Percentiles rank a stretch among this genome's conserved stretches.
Evolutionary conservation across 2,888 invertebrate species (phyloP).

Genomic region (Palloptera scutellata): DNA sequence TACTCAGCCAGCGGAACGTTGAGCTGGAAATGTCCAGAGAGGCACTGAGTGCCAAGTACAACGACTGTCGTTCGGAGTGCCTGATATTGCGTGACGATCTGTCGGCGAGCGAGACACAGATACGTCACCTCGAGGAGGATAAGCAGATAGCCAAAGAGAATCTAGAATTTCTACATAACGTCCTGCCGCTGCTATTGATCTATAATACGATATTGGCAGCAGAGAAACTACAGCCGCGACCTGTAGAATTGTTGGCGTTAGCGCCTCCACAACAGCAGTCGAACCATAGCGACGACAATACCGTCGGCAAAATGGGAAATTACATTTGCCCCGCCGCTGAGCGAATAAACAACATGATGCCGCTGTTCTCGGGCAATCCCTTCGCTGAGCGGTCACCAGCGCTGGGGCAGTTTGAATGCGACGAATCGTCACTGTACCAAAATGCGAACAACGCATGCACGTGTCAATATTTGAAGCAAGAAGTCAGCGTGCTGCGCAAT

Average conservation of each 20-base stretch:
- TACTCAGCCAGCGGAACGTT: slow-evolving; percentile 65
- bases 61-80: slow-evolving; percentile 63
- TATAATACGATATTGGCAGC: slow-evolving; percentile 41
- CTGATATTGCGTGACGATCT: slow-evolving; percentile 58
- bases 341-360: slow-evolving; percentile 12
- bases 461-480: slow-evolving; percentile 51
- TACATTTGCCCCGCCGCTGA: slow-evolving; percentile 17
- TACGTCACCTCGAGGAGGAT: slow-evolving; percentile 58
- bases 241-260: neutral
- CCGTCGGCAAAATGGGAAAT: slow-evolving; percentile 38
- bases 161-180: slow-evolving; percentile 51
- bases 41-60: slow-evolving; percentile 69
- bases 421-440: neutral
- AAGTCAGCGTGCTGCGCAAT: slow-evolving; percentile 54
- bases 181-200: slow-evolving; percentile 52
- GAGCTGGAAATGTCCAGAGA: slow-evolving; percentile 69
- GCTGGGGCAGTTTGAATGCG: slow-evolving; percentile 14
- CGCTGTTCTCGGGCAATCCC: slow-evolving; percentile 4
- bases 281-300: neutral
- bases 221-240: slow-evolving; percentile 25
- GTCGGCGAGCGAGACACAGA: slow-evolving; percentile 56
- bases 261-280: neutral
- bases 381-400: neutral
- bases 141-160: slow-evolving; percentile 59
- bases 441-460: slow-evolving; percentile 1